These are phyloP conservation scores for Drosophila bunnanda DNA, from an alignment of 2,888 invertebrate species.

Conservation along the genomic window DNA sequence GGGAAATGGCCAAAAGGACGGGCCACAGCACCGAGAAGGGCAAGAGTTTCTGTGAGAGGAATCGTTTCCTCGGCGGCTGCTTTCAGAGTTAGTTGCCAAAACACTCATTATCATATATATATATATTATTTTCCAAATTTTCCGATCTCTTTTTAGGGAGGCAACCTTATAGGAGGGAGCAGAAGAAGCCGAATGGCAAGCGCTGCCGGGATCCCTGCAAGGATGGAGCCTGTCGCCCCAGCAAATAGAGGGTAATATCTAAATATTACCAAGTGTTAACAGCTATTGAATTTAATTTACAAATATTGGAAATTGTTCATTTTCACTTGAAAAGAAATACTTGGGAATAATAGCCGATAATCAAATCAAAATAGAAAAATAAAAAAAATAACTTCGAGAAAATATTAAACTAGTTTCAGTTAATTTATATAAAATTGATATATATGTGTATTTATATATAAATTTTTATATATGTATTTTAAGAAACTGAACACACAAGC, in stretches of 20 bases:
- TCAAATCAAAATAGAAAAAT: not conserved
- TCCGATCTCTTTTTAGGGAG: not conserved
- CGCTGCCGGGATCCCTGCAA: slow-evolving; percentile 33
- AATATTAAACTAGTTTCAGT: not conserved
- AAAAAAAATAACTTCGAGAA: not conserved
- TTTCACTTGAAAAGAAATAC: not conserved
- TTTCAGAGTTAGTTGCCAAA: slow-evolving; percentile 34
- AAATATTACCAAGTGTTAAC: not conserved
- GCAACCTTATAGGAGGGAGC: slow-evolving; percentile 8
- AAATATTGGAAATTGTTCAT: not conserved
- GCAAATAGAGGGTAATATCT: slow-evolving; percentile 5
- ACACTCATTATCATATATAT: too few species aligned
- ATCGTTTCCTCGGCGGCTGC: slow-evolving; percentile 44
- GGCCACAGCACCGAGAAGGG: slow-evolving; percentile 29
- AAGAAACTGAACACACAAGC: too few species aligned
- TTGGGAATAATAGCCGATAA: not conserved
- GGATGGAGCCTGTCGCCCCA: slow-evolving; percentile 36
- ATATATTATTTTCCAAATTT: too few species aligned
- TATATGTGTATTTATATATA: too few species aligned
- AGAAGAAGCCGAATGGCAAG: slow-evolving; percentile 5
- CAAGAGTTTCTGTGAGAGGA: slow-evolving; percentile 7
- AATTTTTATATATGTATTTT: too few species aligned
- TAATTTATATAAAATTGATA: too few species aligned
- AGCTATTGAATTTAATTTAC: not conserved
- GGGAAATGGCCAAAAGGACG: slow-evolving; percentile 22